These are phyloP conservation scores for Petaurus breviceps DNA, from an alignment of 2,113 vertebrate genomes.

Conservation along the genomic window DNA sequence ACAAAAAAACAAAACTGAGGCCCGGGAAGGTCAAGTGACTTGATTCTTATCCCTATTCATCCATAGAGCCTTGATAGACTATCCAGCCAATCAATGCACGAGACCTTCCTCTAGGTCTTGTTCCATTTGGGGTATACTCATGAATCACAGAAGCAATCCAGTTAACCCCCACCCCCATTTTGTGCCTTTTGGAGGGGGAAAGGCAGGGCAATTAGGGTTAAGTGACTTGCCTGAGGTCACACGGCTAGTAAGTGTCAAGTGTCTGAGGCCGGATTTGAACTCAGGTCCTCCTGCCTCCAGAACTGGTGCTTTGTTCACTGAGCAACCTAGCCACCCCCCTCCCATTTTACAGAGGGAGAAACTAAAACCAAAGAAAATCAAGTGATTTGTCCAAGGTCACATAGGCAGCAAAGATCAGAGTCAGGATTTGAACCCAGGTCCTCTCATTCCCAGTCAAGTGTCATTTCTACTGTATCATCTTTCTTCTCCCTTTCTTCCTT, in stretches of 20 bases:
- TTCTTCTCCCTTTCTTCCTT: neutral
- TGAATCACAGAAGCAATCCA: neutral
- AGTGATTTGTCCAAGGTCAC: neutral
- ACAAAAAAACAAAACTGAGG: neutral
- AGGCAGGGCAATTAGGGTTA: too few relatives aligned
- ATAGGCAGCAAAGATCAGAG: neutral
- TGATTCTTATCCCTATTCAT: neutral
- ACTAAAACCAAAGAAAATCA: neutral
- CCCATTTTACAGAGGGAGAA: neutral
- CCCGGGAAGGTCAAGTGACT: neutral
- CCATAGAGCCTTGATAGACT: neutral
- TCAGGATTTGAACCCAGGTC: neutral
- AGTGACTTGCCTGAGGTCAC: too few relatives aligned
- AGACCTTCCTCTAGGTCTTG: neutral
- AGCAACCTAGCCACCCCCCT: neutral
- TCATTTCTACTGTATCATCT: neutral
- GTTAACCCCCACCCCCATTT: neutral
- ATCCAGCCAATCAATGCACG: neutral
- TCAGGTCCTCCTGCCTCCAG: too few relatives aligned
- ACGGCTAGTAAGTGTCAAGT: too few relatives aligned
- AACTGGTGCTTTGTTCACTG: too few relatives aligned
- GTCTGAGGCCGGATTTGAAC: too few relatives aligned
- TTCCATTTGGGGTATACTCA: neutral
- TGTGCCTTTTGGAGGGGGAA: too few relatives aligned
- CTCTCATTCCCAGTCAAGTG: conserved; percentile 8